Evolutionary conservation across 2,888 invertebrate species (phyloP).

Genomic region (Drosophila falleni): DNA sequence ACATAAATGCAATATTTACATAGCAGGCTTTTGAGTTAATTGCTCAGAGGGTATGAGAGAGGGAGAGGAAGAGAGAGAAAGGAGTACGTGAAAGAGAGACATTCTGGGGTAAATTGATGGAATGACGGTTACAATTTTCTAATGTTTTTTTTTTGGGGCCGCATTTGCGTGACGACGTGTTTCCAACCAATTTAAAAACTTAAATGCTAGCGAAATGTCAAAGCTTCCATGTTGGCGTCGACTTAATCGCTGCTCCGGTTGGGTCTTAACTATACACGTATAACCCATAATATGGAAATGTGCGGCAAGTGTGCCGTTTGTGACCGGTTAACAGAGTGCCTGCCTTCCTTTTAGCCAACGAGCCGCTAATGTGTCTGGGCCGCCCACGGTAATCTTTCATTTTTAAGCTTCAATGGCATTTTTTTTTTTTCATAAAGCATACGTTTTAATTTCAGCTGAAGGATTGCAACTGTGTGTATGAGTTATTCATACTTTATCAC

Average conservation of each 20-base stretch:
- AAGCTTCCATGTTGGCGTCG: conserved; percentile 36
- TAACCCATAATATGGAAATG: conserved; percentile 43
- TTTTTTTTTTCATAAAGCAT: conserved; percentile 29
- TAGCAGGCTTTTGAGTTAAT: conserved; percentile 43
- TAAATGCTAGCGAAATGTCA: conserved; percentile 56
- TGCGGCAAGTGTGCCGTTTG: conserved; percentile 42
- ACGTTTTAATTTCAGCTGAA: background rate
- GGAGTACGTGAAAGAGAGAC: background rate
- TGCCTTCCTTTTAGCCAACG: conserved; percentile 49
- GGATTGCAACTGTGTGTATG: background rate
- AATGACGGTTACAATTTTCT: conserved; percentile 4
- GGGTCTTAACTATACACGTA: conserved; percentile 15
- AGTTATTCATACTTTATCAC: background rate
- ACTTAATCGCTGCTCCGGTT: conserved; percentile 20
- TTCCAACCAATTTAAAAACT: conserved; percentile 68
- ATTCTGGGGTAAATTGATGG: conserved; percentile 33
- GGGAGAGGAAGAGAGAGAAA: background rate
- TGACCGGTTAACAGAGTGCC: conserved; percentile 44
- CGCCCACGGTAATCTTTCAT: conserved; percentile 17
- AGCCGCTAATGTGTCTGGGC: conserved; percentile 60
- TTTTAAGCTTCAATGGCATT: conserved; percentile 12
- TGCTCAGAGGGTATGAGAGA: conserved; percentile 1
- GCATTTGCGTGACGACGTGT: conserved; percentile 67
- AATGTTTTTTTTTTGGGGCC: conserved; percentile 24
- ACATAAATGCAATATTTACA: conserved; percentile 7